phyloP scores from a whole-genome alignment of 1,140 invertebrate genomes.

The Conus betulinus region DNA sequence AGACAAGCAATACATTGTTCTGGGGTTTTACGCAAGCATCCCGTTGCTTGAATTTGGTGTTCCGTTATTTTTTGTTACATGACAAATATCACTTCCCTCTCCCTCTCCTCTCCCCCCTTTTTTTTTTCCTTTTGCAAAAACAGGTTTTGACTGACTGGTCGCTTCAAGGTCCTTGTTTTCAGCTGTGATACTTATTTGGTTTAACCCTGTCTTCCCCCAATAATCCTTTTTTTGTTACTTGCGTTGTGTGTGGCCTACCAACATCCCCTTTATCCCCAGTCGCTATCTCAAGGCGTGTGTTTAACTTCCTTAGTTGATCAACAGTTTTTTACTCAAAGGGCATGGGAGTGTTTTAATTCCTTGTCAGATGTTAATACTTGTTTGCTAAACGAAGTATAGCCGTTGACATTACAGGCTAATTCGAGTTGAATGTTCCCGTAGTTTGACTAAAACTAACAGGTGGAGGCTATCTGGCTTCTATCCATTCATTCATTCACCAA shows the following conservation, averaged over 20 bases:
- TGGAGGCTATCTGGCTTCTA: neutral
- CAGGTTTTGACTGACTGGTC: conserved; percentile 6
- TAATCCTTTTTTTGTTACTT: neutral
- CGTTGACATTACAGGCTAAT: neutral
- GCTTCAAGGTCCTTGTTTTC: neutral
- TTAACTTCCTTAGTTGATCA: neutral
- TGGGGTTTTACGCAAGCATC: neutral
- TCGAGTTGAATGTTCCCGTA: neutral
- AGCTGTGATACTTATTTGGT: conserved; percentile 33
- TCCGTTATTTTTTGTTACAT: neutral
- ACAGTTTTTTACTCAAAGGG: neutral
- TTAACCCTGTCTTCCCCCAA: neutral
- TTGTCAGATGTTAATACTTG: neutral
- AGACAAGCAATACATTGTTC: neutral
- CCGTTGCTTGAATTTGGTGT: neutral
- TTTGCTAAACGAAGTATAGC: neutral
- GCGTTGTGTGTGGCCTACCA: neutral
- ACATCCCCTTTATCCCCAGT: too few species aligned
- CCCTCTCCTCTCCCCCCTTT: neutral
- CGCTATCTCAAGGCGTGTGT: too few species aligned
- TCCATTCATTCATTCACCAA: neutral
- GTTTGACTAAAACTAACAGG: too few species aligned
- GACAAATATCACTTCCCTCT: neutral
- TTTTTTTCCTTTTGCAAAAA: neutral
- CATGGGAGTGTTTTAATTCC: neutral